Evolutionary conservation across 2,797 vertebrate species (phyloP).

Genomic region (Podarcis lilfordi): DNA sequence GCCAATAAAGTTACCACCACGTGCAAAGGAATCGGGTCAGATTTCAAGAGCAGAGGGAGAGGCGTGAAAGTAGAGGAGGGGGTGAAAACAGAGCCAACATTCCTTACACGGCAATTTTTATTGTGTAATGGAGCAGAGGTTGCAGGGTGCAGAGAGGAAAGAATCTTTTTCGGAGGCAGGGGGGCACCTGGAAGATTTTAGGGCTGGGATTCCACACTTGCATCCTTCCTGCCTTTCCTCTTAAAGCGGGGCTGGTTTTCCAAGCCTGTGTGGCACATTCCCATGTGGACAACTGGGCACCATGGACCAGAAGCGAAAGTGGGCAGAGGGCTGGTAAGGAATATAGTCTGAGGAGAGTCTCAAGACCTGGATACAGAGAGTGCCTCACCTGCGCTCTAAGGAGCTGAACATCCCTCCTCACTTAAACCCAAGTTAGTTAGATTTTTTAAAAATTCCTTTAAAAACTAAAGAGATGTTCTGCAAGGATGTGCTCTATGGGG

Average conservation of each 20-base stretch:
- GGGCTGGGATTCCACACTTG: not conserved
- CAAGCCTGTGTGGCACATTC: no score
- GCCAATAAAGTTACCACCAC: constrained; percentile 10
- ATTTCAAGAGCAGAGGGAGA: constrained; percentile 78
- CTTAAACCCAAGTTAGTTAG: no score
- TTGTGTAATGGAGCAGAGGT: not conserved
- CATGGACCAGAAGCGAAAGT: no score
- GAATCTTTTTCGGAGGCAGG: not conserved
- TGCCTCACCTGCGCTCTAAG: not conserved
- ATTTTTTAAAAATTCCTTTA: no score
- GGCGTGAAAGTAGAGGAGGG: constrained; percentile 63
- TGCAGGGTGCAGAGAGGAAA: not conserved
- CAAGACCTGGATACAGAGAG: no score
- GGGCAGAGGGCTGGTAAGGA: no score
- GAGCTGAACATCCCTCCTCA: not conserved
- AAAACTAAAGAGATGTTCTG: no score
- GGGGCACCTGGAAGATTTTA: not conserved
- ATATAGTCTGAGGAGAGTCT: no score
- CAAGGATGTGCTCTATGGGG: no score
- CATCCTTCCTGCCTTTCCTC: no score
- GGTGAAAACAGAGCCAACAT: constrained; percentile 67
- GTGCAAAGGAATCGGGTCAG: constrained; percentile 42
- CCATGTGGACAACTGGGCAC: no score
- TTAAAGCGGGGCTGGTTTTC: no score
- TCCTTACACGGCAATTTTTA: constrained; percentile 78